Evolutionary conservation across 2,888 invertebrate species (phyloP), one percentile per base, ranked within the genome.

Genomic region (Nomada flava): DNA sequence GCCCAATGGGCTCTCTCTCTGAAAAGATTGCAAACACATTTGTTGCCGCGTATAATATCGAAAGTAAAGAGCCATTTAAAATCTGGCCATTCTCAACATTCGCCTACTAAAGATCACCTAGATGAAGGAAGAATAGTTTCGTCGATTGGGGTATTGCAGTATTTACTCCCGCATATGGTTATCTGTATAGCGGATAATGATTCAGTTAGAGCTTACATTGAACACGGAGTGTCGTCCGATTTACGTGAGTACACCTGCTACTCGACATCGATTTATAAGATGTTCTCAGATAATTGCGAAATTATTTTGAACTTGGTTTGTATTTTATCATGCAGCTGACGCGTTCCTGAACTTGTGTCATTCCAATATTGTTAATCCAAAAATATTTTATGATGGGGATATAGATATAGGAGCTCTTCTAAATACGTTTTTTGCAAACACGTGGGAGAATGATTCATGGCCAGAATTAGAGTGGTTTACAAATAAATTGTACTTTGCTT

Each of bases 401-500:
- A 94, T 95, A 65, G 94, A 95, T 29, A 95, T 96, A 86, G 95
- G 95, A 70, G 93, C 95, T 87, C 93, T 96, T 72, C 92, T 96
- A 62, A 94, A 95, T 70, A 95, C 95, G 67, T 96, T 96, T 83
- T 91, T 93, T 63, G 81, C 86, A 15, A 90, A 90, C 52, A 85
- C 90, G 0, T 93, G 93, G 93, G 91, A 92, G 60, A 90, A 88
- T 64, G 95, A 95, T 82, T 95, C 95, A 87, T 98, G 97, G 97
- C 92, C 95, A 15, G 96, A 96, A 91, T 94, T 97, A 82, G 95
- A 95, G 76, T 97, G 97, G 96, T 94, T 96, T 90, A 94, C 95
- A 20, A 94, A 95, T 90, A 95, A 95, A 91, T 94, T 95, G 96
- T 96, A 93, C 36, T 23, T 71, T 4, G 50, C 23, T 26, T 20